These are phyloP conservation scores for Nematopogon swammerdamellus DNA, from an alignment of 2,888 invertebrate species.

Conservation along the genomic window DNA sequence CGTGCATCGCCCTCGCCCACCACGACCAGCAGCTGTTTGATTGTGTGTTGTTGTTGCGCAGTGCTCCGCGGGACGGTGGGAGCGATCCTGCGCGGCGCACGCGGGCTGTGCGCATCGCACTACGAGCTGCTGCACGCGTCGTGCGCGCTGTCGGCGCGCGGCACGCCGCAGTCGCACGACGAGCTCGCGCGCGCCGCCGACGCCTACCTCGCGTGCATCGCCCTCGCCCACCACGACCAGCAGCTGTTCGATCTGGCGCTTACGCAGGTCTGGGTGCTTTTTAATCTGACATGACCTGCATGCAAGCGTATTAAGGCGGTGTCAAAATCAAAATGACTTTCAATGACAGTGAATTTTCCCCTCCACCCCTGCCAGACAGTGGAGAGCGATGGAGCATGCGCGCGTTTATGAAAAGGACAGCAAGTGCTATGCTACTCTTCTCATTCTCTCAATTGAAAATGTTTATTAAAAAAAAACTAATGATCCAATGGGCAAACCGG, in stretches of 20 bases:
- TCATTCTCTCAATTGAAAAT: too few species aligned
- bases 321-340: too few species aligned
- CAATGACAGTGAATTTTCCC: too few species aligned
- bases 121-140: slow-evolving; percentile 61
- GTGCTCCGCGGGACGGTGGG: slow-evolving; percentile 39
- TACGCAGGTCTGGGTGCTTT: slow-evolving; percentile 8
- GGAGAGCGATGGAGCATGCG: too few species aligned
- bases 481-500: too few species aligned
- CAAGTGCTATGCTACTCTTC: too few species aligned
- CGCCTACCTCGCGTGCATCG: slow-evolving; percentile 63
- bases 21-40: too few species aligned
- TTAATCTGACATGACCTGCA: too few species aligned
- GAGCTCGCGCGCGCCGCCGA: slow-evolving; percentile 69
- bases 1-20: slow-evolving; percentile 63
- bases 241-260: slow-evolving; percentile 59
- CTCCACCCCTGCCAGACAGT: too few species aligned
- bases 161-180: slow-evolving; percentile 63
- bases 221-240: slow-evolving; percentile 59
- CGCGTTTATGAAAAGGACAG: too few species aligned
- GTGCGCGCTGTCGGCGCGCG: slow-evolving; percentile 72
- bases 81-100: slow-evolving; percentile 32
- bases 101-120: slow-evolving; percentile 48
- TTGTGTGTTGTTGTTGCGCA: slow-evolving; percentile 9
- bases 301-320: too few species aligned
- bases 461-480: too few species aligned